A percentile compares a stretch with the other conserved stretches of the same genome.
phyloP scores from a whole-genome alignment of 2,797 vertebrate species.

The Lithobates sylvaticus region DNA sequence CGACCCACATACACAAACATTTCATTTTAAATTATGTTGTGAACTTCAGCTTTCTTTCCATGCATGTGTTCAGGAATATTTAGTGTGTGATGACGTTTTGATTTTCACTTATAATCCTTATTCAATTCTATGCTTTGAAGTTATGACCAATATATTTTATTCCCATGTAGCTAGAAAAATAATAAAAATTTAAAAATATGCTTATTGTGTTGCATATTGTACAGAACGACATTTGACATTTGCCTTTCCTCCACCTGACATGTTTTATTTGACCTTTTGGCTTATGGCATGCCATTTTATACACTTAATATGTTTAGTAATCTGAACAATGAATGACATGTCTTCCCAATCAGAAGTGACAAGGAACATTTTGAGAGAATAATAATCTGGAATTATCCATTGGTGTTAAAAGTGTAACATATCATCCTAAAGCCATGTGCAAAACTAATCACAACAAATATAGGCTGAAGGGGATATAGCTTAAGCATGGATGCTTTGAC shows the following conservation, averaged over 20 bases:
- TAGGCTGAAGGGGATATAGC: no score
- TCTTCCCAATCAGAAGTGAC: not conserved
- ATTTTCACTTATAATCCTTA: not conserved
- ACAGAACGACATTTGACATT: no score
- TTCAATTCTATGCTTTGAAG: no score
- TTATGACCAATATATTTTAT: no score
- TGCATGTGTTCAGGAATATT: not conserved
- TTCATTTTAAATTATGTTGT: slow-evolving; percentile 3
- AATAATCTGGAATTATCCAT: not conserved
- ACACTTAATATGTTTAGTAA: not conserved
- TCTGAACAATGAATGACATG: not conserved
- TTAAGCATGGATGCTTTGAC: no score
- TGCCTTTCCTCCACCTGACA: not conserved
- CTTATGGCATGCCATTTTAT: not conserved
- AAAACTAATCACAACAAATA: not conserved
- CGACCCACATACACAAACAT: slow-evolving; percentile 20
- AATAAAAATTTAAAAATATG: no score
- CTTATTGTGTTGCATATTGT: not conserved
- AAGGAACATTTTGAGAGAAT: no score
- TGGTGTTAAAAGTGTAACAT: not conserved
- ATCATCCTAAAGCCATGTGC: not conserved
- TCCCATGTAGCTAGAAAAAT: no score
- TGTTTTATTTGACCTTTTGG: not conserved
- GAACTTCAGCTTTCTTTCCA: not conserved
- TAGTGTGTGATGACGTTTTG: not conserved